Evolutionary conservation across 2,888 invertebrate genomes (phyloP).

Genomic region (Oxyscelio sp.): DNA sequence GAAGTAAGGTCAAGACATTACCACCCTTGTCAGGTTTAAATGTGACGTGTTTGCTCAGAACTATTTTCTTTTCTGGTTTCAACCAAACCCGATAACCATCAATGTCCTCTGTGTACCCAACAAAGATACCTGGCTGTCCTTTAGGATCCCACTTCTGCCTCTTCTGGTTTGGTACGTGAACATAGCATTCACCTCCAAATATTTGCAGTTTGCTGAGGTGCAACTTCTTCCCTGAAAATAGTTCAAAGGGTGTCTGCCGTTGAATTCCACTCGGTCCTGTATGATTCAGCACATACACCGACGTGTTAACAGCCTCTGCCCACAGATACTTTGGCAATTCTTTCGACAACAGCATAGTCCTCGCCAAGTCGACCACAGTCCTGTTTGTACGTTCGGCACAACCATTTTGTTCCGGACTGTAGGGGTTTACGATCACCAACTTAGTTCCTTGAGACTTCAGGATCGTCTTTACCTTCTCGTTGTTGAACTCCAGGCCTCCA

Average conservation of each 20-base stretch:
- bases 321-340: conserved; percentile 37
- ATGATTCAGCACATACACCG: conserved; percentile 55
- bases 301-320: conserved; percentile 56
- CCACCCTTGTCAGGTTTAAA: conserved; percentile 35
- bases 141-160: conserved; percentile 48
- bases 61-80: conserved; percentile 32
- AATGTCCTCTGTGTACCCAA: conserved; percentile 32
- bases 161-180: conserved; percentile 41
- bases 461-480: conserved; percentile 15
- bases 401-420: conserved; percentile 80
- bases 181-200: conserved; percentile 54
- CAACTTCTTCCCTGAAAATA: conserved; percentile 37
- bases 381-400: conserved; percentile 59
- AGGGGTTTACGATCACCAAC: conserved; percentile 37
- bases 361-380: conserved; percentile 49
- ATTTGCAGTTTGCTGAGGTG: conserved; percentile 56
- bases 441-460: conserved; percentile 25
- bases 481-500: conserved; percentile 52
- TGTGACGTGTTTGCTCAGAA: conserved; percentile 33
- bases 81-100: conserved; percentile 52
- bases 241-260: conserved; percentile 61
- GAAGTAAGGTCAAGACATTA: not conserved
- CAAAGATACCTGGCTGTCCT: too few species aligned
- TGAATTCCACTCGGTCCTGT: conserved; percentile 40
- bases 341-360: conserved; percentile 51